Percentiles rank a stretch among this genome's conserved stretches.
phyloP scores from a whole-genome alignment of 1,140 invertebrate species.

The Adoxophyes honmai region DNA sequence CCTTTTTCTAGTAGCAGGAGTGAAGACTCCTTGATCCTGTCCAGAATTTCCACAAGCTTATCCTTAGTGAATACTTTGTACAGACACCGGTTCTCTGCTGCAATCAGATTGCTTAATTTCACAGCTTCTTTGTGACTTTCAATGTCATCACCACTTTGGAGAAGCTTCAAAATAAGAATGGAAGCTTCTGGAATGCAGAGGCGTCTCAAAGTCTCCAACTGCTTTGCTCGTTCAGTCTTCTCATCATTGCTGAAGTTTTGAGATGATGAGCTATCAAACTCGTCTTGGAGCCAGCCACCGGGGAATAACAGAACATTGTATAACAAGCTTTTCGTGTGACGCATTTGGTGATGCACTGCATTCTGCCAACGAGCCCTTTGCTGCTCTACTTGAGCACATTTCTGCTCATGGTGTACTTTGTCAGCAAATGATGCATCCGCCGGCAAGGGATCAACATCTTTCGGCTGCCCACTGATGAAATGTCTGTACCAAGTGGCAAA shows the following conservation, averaged over 20 bases:
- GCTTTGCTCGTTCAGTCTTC: conserved; percentile 75
- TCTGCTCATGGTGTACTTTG: conserved; percentile 91
- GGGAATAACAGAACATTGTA: conserved; percentile 94
- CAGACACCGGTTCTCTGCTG: conserved; percentile 86
- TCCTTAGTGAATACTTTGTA: conserved; percentile 89
- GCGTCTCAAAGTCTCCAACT: conserved; percentile 86
- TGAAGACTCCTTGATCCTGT: conserved; percentile 88
- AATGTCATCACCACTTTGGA: conserved; percentile 86
- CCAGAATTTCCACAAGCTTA: conserved; percentile 85
- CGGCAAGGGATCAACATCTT: conserved; percentile 78
- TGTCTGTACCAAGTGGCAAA: conserved; percentile 94
- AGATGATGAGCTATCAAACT: conserved; percentile 68
- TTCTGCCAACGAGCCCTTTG: conserved; percentile 88
- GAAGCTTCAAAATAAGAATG: conserved; percentile 87
- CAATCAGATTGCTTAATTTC: conserved; percentile 87
- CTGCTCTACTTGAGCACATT: conserved; percentile 85
- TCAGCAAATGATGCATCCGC: conserved; percentile 88
- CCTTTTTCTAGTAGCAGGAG: conserved; percentile 83
- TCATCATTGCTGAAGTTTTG: conserved; percentile 68
- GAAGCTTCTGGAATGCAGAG: conserved; percentile 91
- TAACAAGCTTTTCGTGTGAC: conserved; percentile 84
- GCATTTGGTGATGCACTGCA: conserved; percentile 61
- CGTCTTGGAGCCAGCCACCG: conserved; percentile 93
- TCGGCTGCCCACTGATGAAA: conserved; percentile 88
- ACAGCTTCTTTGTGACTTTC: conserved; percentile 89